Evolutionary conservation across 2,113 vertebrate genomes (phyloP).

Genomic region (Polyodon spathula): DNA sequence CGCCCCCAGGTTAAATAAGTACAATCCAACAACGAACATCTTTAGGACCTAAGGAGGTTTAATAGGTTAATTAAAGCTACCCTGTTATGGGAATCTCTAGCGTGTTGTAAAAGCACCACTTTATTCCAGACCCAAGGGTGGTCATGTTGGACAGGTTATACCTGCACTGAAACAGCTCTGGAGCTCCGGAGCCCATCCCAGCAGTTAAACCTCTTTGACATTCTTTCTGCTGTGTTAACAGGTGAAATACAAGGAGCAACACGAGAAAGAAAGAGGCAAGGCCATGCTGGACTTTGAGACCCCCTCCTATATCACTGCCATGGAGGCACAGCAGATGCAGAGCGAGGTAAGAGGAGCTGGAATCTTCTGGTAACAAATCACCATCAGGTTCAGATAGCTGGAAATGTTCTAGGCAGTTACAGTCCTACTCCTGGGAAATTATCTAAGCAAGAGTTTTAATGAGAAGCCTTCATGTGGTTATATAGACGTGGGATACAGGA

Average conservation of each 20-base stretch:
- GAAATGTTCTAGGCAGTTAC: not conserved
- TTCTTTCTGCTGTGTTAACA: constrained; percentile 30
- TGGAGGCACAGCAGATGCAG: constrained; percentile 95
- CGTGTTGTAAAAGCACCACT: too few relatives aligned
- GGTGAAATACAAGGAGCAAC: constrained; percentile 97
- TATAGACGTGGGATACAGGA: too few relatives aligned
- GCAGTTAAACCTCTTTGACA: not conserved
- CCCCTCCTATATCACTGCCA: constrained; percentile 86
- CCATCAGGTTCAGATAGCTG: not conserved
- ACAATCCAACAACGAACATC: too few relatives aligned
- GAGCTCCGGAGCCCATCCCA: not conserved
- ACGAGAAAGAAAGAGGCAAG: constrained; percentile 91
- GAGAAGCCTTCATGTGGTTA: too few relatives aligned
- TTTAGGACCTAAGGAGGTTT: too few relatives aligned
- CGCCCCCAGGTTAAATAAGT: too few relatives aligned
- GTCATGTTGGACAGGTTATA: too few relatives aligned
- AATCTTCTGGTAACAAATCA: not conserved
- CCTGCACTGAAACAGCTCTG: not conserved
- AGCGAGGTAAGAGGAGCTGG: constrained; percentile 67
- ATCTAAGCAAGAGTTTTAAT: too few relatives aligned
- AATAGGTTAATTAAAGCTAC: too few relatives aligned
- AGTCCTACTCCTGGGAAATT: too few relatives aligned
- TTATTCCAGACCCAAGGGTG: too few relatives aligned
- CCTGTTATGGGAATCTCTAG: too few relatives aligned
- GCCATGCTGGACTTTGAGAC: constrained; percentile 98